Conservation (phyloP, 2,797 vertebrate species). For the Sebastiscus tertius region DNA sequence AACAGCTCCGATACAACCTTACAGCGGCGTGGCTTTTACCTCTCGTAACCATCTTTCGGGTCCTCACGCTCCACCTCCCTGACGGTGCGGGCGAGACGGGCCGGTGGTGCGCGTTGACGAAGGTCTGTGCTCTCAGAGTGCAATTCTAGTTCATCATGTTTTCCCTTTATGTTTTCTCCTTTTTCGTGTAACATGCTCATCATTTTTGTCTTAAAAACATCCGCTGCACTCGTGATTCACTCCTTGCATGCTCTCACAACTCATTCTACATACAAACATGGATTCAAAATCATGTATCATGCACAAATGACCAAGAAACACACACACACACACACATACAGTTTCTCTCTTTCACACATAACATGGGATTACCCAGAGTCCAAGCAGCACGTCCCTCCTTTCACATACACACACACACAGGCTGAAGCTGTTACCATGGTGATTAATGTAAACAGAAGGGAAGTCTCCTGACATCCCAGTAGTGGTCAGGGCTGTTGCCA, state of each 20-base stretch:
- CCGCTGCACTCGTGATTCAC: no score
- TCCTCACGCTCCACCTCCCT: no score
- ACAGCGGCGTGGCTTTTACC: no score
- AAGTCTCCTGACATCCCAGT: conserved; percentile 40
- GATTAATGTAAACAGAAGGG: conserved; percentile 60
- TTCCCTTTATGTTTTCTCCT: no score
- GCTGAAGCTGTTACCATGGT: conserved; percentile 47
- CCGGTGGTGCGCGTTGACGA: no score
- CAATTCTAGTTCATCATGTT: no score
- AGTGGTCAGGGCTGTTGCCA: conserved; percentile 59
- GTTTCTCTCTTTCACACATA: background rate
- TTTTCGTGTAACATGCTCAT: no score
- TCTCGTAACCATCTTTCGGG: no score
- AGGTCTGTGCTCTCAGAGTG: no score
- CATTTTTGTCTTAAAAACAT: no score
- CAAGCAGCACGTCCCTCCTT: background rate
- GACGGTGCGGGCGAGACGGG: no score
- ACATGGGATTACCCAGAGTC: conserved; percentile 1
- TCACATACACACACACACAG: background rate
- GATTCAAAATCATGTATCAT: background rate
- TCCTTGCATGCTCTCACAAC: background rate
- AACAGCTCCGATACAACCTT: no score
- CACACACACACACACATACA: background rate
- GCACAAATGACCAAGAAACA: background rate
- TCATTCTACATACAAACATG: background rate